Percentiles rank a stretch among this genome's conserved stretches.
phyloP scores from a whole-genome alignment of 2,888 invertebrate genomes.

The Agrypnus murinus region DNA sequence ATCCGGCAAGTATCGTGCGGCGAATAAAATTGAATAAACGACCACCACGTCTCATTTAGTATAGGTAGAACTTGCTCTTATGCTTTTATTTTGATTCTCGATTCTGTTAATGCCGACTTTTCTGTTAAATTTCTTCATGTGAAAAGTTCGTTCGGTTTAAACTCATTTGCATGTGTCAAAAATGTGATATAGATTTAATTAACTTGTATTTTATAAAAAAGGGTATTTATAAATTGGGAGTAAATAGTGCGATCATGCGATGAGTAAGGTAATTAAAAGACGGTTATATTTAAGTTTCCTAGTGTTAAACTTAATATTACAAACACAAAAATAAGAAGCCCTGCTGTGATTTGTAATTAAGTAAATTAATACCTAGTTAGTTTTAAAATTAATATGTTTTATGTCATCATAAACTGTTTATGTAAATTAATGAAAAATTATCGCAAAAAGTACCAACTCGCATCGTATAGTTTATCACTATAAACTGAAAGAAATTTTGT shows the following conservation, averaged over 20 bases:
- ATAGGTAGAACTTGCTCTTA: constrained; percentile 13
- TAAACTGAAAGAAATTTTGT: too few species aligned
- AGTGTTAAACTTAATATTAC: background rate
- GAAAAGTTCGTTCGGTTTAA: constrained; percentile 26
- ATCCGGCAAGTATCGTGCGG: constrained; percentile 30
- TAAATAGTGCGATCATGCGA: constrained; percentile 5
- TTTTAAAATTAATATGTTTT: background rate
- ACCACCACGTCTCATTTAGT: constrained; percentile 38
- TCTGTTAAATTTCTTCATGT: constrained; percentile 14
- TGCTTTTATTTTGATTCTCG: constrained; percentile 22
- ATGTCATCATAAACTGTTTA: too few species aligned
- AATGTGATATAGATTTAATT: constrained; percentile 28
- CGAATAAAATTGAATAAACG: constrained; percentile 43
- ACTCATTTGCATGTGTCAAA: constrained; percentile 30
- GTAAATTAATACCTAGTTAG: background rate
- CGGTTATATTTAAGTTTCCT: background rate
- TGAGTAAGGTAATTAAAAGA: background rate
- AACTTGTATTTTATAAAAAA: constrained; percentile 4
- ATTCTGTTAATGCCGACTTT: constrained; percentile 16
- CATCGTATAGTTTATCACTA: background rate
- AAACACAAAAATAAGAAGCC: background rate
- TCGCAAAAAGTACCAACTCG: background rate
- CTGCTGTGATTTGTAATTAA: background rate
- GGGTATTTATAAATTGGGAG: constrained; percentile 2
- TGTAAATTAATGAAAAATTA: too few species aligned